A percentile compares a stretch with the other conserved stretches of the same genome.
Conservation (phyloP, 2,797 vertebrate species). For the Microcaecilia unicolor region DNA sequence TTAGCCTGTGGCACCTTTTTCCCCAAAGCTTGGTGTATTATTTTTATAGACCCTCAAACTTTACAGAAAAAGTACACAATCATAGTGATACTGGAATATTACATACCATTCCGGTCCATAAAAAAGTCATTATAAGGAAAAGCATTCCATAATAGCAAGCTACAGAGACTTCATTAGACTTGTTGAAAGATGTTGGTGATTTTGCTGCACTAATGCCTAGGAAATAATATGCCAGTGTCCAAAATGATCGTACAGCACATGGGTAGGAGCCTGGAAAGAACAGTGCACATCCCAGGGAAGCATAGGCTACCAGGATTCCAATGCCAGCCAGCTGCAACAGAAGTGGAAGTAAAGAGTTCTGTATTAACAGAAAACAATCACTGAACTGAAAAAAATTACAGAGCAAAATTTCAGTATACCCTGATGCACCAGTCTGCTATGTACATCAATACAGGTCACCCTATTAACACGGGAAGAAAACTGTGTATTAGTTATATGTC, state of each 20-base stretch:
- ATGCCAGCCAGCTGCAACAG: slow-evolving; percentile 43
- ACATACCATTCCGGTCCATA: slow-evolving; percentile 53
- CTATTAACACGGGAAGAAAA: no score
- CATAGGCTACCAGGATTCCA: slow-evolving; percentile 37
- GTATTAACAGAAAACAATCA: no score
- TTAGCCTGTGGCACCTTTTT: no score
- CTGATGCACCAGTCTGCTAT: no score
- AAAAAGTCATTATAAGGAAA: slow-evolving; percentile 8
- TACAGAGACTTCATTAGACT: background rate
- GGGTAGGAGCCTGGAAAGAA: slow-evolving; percentile 9
- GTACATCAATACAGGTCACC: no score
- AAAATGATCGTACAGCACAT: slow-evolving; percentile 16
- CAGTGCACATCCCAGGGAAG: slow-evolving; percentile 29
- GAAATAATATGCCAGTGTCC: slow-evolving; percentile 8
- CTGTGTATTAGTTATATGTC: no score
- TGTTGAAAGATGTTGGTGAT: background rate
- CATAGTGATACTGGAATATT: no score
- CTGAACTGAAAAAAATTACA: no score
- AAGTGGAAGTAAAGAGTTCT: background rate
- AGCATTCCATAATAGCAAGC: slow-evolving; percentile 14
- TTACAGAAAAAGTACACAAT: no score
- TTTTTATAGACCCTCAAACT: no score
- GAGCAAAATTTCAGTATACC: no score
- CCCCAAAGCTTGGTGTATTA: no score
- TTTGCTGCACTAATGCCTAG: slow-evolving; percentile 1